Percentiles rank a stretch among this genome's conserved stretches.
phyloP scores from a whole-genome alignment of 2,888 invertebrate species.

The Eurytoma adleriae region DNA sequence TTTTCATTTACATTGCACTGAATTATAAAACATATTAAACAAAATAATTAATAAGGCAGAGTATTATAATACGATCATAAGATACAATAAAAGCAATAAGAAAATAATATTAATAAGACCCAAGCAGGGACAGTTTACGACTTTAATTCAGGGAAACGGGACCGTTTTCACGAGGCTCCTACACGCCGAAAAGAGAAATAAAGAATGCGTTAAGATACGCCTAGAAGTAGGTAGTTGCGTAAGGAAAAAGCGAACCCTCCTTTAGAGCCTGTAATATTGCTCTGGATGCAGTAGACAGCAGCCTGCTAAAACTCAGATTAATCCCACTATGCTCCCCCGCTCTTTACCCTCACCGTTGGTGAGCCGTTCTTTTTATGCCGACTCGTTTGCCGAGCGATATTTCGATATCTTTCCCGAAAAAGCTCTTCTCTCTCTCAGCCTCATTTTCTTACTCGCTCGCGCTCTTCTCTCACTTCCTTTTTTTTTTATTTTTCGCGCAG shows the following conservation, averaged over 20 bases:
- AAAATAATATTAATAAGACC: conserved; percentile 19
- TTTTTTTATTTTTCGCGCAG: neutral
- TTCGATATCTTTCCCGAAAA: conserved; percentile 39
- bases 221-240: neutral
- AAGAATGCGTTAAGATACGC: conserved; percentile 29
- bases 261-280: conserved; percentile 31
- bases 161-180: neutral
- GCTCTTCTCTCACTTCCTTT: neutral
- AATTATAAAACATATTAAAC: too few relatives aligned
- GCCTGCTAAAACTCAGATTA: conserved; percentile 51
- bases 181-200: conserved; percentile 20
- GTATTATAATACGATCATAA: neutral
- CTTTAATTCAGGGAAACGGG: conserved; percentile 27
- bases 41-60: too few relatives aligned
- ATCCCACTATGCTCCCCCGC: conserved; percentile 11
- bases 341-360: too few relatives aligned
- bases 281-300: conserved; percentile 41
- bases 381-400: neutral
- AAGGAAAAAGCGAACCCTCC: neutral
- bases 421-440: neutral
- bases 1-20: too few relatives aligned
- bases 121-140: conserved; percentile 21
- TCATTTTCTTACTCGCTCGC: conserved; percentile 20
- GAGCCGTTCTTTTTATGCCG: conserved; percentile 31
- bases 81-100: neutral